Evolutionary conservation across 2,113 vertebrate genomes (phyloP).

Genomic region (Peucedramus taeniatus): DNA sequence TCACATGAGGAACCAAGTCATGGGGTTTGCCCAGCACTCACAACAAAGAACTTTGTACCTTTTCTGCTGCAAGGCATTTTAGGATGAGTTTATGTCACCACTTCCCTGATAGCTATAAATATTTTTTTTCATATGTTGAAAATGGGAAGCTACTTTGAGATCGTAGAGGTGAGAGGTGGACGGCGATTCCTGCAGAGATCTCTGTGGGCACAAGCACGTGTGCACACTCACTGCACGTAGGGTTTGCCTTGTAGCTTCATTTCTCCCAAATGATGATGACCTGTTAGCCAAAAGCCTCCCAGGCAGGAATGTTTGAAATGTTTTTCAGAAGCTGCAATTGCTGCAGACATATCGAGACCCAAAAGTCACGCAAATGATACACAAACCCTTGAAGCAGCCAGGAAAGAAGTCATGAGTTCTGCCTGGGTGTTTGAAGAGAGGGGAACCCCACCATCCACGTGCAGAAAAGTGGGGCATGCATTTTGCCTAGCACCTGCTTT

Average conservation of each 20-base stretch:
- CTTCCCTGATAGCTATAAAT: neutral
- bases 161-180: neutral
- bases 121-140: neutral
- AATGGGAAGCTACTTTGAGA: neutral
- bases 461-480: neutral
- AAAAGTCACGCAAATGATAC: slow-evolving; percentile 31
- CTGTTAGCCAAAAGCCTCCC: slow-evolving; percentile 43
- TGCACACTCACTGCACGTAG: neutral
- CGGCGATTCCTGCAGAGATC: neutral
- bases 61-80: neutral
- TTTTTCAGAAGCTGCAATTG: slow-evolving; percentile 57
- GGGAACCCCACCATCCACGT: neutral
- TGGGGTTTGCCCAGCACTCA: neutral
- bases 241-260: neutral
- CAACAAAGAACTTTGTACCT: neutral
- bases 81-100: neutral
- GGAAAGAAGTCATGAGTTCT: neutral
- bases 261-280: neutral
- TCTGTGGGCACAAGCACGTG: neutral
- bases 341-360: slow-evolving; percentile 29
- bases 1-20: neutral
- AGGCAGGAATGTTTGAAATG: slow-evolving; percentile 41
- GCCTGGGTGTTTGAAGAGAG: neutral
- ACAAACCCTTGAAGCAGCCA: slow-evolving; percentile 20
- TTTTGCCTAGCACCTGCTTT: neutral